These are phyloP conservation scores for Drosophila burlai DNA, from an alignment of 1,140 invertebrate species.

Conservation along the genomic window DNA sequence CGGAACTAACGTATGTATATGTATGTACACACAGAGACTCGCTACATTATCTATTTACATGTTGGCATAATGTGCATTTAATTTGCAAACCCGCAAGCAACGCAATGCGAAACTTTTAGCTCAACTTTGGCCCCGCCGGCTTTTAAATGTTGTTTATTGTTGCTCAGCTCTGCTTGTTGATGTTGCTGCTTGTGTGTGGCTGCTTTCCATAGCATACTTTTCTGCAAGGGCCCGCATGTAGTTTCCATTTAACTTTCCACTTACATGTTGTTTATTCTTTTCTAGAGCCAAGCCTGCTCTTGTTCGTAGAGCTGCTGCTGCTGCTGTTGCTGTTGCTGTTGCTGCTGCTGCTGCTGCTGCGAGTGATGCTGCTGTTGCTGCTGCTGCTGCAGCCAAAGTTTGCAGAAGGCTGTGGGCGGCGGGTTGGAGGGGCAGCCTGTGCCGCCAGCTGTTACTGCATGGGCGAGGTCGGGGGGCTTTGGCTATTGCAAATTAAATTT, in stretches of 20 bases:
- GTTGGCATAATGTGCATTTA: conserved; percentile 79
- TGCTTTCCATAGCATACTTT: conserved; percentile 58
- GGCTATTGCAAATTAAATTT: conserved; percentile 85
- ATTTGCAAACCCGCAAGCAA: conserved; percentile 75
- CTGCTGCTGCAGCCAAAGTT: conserved; percentile 82
- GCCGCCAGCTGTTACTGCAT: conserved; percentile 48
- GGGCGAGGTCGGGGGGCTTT: conserved; percentile 58
- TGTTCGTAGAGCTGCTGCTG: conserved; percentile 66
- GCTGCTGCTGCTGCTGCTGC: conserved; percentile 59
- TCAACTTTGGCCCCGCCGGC: conserved; percentile 70
- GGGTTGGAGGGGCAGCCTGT: conserved; percentile 63
- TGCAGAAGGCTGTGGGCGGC: conserved; percentile 79
- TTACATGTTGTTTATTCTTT: conserved; percentile 60
- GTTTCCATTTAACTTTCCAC: conserved; percentile 80
- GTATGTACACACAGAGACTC: conserved; percentile 29
- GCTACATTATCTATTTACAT: conserved; percentile 80
- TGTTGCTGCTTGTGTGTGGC: conserved; percentile 22
- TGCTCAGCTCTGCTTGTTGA: conserved; percentile 52
- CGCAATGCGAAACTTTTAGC: conserved; percentile 38
- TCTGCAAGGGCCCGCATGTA: conserved; percentile 61
- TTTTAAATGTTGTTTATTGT: conserved; percentile 83
- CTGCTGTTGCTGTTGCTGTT: conserved; percentile 52
- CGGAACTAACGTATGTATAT: conserved; percentile 26
- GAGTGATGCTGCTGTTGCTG: conserved; percentile 61
- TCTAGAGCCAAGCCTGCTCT: conserved; percentile 74